Evolutionary conservation across 2,113 vertebrate genomes (phyloP), one percentile per base, ranked within the genome.

Genomic region (Pleuronectes platessa): DNA sequence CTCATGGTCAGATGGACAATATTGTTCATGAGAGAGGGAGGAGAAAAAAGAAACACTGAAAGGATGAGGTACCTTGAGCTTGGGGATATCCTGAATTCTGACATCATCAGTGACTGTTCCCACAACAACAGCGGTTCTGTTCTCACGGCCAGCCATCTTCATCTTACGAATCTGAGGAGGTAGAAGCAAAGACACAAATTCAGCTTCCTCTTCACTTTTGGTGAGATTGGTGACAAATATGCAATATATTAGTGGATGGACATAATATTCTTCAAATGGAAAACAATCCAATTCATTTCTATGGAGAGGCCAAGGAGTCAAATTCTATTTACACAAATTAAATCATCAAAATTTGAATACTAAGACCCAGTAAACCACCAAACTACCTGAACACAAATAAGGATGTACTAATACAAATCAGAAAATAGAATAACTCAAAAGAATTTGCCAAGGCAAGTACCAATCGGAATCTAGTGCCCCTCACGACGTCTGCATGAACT

Each of bases 41-140:
- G 8, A 45, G 24, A 12, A 54, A 45, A 31, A 31, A 7, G 6
- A 55, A 1, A 37, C 4, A 10, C 17, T 17, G n/a, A 64, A 13
- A 27, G 9, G 7, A 45, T 8, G 4, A 0, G 10, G 55, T 86
- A 95, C 97, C 95, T 97, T 98, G 45, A 98, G 94, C 49, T 98
- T 97, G 72, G 96, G 97, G 79, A 98, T 92, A n/a, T 96, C 92
- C 78, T 95, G 95, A 85, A 97, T 93, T 24, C 96, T 94, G 73
- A 97, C 93, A 2, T 98, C 97, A 71, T 98, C 96, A 0, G 97
- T 98, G 53, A 98, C 81, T 0, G 96, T 95, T 79, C 97, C 97
- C n/a, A 97, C 96, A 0, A 97, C 94, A 61, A 98, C 97, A 2
- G 96, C 96, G 0, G 93, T 97, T 83, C 92, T 95, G 92, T 94